Evolutionary conservation across 2,797 vertebrate species (phyloP).

Genomic region (Halcyon badia): DNA sequence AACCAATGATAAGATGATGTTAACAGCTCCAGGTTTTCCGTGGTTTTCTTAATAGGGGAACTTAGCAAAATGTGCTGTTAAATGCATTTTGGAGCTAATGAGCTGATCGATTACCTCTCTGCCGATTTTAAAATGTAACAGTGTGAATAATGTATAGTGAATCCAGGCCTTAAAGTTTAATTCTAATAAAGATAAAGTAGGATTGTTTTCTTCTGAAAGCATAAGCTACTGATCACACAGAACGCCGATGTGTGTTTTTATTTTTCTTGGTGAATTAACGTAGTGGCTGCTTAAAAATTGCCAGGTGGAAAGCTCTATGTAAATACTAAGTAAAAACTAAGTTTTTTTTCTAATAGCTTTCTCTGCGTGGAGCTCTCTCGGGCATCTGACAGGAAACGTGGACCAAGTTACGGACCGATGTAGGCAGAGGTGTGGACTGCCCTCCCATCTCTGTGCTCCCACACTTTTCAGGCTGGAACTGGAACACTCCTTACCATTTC

Average conservation of each 20-base stretch:
- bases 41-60: conserved; percentile 56
- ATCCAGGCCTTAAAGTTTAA: conserved; percentile 76
- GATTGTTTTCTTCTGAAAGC: conserved; percentile 53
- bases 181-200: conserved; percentile 71
- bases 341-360: background rate
- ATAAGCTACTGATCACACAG: conserved; percentile 11
- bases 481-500: background rate
- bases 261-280: background rate
- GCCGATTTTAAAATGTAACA: conserved; percentile 63
- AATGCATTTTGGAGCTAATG: conserved; percentile 56
- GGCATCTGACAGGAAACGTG: background rate
- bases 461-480: background rate
- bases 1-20: background rate
- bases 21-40: conserved; percentile 23
- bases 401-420: background rate
- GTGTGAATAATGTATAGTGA: conserved; percentile 65
- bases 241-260: background rate
- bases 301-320: background rate
- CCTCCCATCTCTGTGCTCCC: background rate
- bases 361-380: background rate
- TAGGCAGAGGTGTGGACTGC: background rate
- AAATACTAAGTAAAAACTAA: background rate
- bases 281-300: background rate
- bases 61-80: conserved; percentile 45
- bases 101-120: conserved; percentile 60